Evolutionary conservation across 1,140 invertebrate species (phyloP).

Genomic region (Pristionchus pacificus): DNA sequence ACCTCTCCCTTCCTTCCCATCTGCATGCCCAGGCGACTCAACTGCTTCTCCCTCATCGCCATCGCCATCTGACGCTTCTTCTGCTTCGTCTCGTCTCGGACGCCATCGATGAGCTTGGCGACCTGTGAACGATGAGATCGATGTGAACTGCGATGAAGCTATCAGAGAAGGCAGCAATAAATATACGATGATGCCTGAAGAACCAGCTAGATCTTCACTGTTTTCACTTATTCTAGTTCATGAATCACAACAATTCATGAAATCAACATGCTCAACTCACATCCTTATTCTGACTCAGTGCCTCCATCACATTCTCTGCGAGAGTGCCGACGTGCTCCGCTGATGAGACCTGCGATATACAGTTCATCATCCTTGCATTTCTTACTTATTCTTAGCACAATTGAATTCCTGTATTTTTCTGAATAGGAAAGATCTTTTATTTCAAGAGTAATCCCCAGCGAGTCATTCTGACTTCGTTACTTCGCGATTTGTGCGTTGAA

Average conservation of each 20-base stretch:
- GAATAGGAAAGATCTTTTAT: no score
- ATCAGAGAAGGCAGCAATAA: no score
- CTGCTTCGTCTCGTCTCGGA: constrained; percentile 33
- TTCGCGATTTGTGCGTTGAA: no score
- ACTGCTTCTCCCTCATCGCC: constrained; percentile 88
- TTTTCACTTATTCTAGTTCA: no score
- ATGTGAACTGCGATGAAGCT: no score
- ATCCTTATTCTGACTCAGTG: constrained; percentile 76
- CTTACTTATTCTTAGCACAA: no score
- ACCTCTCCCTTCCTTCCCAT: constrained; percentile 74
- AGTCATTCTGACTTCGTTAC: no score
- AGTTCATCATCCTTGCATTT: background rate
- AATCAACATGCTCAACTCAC: constrained; percentile 35
- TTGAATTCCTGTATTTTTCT: no score
- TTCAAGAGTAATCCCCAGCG: no score
- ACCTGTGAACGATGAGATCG: no score
- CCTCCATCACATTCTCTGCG: constrained; percentile 86
- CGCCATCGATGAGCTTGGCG: constrained; percentile 28
- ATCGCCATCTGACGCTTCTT: constrained; percentile 32
- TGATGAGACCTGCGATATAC: constrained; percentile 70
- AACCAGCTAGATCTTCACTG: no score
- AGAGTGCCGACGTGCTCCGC: constrained; percentile 93
- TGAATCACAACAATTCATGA: constrained; percentile 42
- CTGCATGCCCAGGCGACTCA: constrained; percentile 85
- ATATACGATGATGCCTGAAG: no score